Percentiles rank a stretch among this genome's conserved stretches.
Evolutionary conservation across 2,113 vertebrate genomes (phyloP).

Genomic region (Corythornis madagascariensis): DNA sequence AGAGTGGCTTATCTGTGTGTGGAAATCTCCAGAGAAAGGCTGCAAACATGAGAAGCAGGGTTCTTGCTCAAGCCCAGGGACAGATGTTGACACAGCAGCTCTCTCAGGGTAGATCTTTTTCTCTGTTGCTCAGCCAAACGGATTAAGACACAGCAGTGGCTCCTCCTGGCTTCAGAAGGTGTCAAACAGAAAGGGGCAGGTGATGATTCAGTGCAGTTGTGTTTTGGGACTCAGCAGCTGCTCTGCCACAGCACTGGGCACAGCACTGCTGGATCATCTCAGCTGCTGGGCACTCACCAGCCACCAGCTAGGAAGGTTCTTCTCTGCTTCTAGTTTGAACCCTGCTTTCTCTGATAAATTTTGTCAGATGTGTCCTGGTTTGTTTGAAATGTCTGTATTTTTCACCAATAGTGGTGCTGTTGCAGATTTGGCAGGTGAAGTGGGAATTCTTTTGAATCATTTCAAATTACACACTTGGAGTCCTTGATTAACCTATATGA

Average conservation of each 20-base stretch:
- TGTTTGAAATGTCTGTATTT: neutral
- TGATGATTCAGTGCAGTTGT: neutral
- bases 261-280: neutral
- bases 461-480: neutral
- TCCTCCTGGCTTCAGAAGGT: neutral
- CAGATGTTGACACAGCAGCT: neutral
- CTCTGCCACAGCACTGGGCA: neutral
- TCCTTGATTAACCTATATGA: neutral
- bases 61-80: neutral
- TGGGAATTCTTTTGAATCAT: neutral
- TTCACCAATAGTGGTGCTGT: neutral
- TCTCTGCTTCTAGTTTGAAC: neutral
- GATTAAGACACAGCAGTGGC: neutral
- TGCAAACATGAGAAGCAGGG: neutral
- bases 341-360: neutral
- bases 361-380: neutral
- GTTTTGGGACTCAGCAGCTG: neutral
- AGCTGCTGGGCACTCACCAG: neutral
- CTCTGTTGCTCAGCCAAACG: neutral
- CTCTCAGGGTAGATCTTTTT: accelerated
- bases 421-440: neutral
- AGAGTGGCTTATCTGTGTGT: neutral
- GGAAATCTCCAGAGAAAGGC: neutral
- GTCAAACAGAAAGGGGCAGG: neutral
- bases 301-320: neutral